phyloP scores from a whole-genome alignment of 1,140 invertebrate genomes.

The Aporrectodea caliginosa region DNA sequence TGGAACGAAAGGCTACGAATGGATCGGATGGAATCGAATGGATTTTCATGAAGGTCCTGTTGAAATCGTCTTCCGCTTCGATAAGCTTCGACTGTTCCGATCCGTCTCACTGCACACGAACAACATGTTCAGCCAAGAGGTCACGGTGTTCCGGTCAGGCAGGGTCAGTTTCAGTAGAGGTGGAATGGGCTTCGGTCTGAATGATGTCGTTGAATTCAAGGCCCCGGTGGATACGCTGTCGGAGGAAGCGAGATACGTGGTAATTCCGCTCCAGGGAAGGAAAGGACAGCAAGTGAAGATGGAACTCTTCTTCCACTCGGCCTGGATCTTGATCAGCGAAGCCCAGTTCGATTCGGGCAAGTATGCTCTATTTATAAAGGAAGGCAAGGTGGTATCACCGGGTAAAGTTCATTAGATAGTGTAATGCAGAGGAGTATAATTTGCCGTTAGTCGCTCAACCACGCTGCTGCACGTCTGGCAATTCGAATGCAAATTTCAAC shows the following conservation, averaged over 20 bases:
- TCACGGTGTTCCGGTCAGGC: constrained; percentile 61
- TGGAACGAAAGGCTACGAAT: constrained; percentile 63
- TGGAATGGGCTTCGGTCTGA: constrained; percentile 63
- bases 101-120: constrained; percentile 76
- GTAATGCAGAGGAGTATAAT: no score
- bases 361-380: no score
- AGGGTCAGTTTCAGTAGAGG: constrained; percentile 77
- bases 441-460: no score
- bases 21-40: constrained; percentile 71
- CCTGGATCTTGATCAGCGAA: constrained; percentile 87
- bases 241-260: constrained; percentile 58
- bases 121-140: constrained; percentile 66
- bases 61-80: constrained; percentile 73
- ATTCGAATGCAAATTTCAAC: no score
- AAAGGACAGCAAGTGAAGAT: constrained; percentile 77
- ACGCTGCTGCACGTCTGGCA: no score
- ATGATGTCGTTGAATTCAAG: constrained; percentile 62
- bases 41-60: constrained; percentile 40
- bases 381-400: no score
- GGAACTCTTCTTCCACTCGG: constrained; percentile 72
- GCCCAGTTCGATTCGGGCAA: constrained; percentile 58
- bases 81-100: constrained; percentile 78
- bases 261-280: not conserved
- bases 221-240: constrained; percentile 77
- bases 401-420: no score